Base-by-base conservation (phyloP, 2,888 invertebrate species). In the Drosophila barbarae region DNA sequence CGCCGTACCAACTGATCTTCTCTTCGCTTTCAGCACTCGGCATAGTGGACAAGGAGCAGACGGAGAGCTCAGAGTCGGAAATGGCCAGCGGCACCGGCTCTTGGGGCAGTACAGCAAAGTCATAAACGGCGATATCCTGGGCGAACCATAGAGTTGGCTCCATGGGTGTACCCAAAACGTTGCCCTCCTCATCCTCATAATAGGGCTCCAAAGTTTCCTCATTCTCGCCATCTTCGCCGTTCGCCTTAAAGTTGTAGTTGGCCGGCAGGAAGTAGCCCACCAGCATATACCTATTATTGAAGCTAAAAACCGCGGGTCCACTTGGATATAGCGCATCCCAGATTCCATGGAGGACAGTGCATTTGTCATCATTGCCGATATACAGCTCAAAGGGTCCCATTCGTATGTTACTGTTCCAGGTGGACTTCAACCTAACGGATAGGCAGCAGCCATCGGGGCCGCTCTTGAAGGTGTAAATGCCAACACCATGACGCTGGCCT, bases 291-390 rank as follows among this genome's bases (percentile, higher is more conserved):
- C 93, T 92, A n/a, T 93, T 92, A 71, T 95, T 93, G 76, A 95
- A 95, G 4, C 93, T 92, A 77, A 94, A 95, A 59, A 94, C 93
- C 0, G 95, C 95, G 0, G 92, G 91, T 0, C 95, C 95, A 75
- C 92, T 92, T 0, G 95, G 94, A 86, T 93, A 90, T 35, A 93
- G 93, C 66, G 91, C 91, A 57, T 92, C 90, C 93, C 95, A 96
- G 7, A 90, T 91, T 0, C 95, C 95, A 78, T 95, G 94, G 76
- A 92, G 93, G 10, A 85, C 74, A 4, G 73, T 81, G 65, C 72
- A 75, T 38, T 77, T 85, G 28, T 93, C 91, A 57, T 93, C 93
- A 9, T 92, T 89, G 0, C 92, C 92, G 74, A 94, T 93, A 50
- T 93, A 92, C 3, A 95, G 89, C 87, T 95, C 93, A 0, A 94